A percentile compares a stretch with the other conserved stretches of the same genome.
Conservation (phyloP, 2,888 invertebrate species). For the Linnaemya vulpina region DNA sequence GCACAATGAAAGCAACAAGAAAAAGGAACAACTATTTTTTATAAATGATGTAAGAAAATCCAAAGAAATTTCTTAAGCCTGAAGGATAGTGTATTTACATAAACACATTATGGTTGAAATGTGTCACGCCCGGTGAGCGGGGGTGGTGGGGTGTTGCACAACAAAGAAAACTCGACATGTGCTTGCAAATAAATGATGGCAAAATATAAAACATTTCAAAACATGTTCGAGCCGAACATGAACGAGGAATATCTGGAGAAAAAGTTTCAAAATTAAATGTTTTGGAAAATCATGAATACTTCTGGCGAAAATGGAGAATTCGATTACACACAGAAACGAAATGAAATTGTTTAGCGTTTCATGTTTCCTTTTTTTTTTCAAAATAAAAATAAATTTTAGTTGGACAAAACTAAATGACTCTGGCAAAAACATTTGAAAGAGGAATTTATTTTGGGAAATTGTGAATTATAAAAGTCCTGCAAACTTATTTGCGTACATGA, state of each 20-base stretch:
- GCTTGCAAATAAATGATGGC: conserved; percentile 39
- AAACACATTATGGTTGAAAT: conserved; percentile 9
- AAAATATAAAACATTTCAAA: conserved; percentile 39
- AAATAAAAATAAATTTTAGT: conserved; percentile 18
- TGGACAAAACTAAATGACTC: conserved; percentile 38
- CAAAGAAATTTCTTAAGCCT: conserved; percentile 61
- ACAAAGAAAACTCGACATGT: conserved; percentile 47
- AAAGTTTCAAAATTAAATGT: conserved; percentile 43
- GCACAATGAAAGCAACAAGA: conserved; percentile 18
- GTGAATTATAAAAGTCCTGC: not conserved
- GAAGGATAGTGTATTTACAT: conserved; percentile 63
- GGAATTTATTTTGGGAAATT: not conserved
- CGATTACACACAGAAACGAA: conserved; percentile 45
- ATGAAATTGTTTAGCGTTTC: conserved; percentile 50
- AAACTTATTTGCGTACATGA: not conserved
- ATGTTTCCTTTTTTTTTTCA: no score
- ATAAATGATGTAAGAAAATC: conserved; percentile 68
- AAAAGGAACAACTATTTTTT: conserved; percentile 38
- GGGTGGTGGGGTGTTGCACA: not conserved
- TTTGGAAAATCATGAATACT: conserved; percentile 65
- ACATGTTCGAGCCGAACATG: conserved; percentile 41
- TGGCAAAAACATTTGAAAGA: conserved; percentile 3
- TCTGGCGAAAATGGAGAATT: conserved; percentile 33
- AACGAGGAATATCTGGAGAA: conserved; percentile 18
- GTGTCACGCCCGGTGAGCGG: not conserved